Conservation (phyloP, 2,113 vertebrate species). For the Diadophis punctatus region DNA sequence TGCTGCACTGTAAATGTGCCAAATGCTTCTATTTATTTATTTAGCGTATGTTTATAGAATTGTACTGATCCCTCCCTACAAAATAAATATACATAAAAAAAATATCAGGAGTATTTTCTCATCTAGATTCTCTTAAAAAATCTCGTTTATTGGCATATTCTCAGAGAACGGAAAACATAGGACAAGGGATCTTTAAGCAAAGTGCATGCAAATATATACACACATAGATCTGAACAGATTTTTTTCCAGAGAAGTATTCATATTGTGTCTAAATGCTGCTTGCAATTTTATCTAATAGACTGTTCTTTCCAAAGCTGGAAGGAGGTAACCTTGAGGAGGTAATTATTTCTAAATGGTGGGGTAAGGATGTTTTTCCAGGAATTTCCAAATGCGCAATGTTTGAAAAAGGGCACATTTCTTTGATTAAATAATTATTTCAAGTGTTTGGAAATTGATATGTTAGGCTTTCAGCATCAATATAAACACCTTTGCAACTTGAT, state of each 20-base stretch:
- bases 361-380: background rate
- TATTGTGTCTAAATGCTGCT: background rate
- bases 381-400: background rate
- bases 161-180: background rate
- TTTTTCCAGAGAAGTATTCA: background rate
- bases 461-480: background rate
- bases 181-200: background rate
- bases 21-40: background rate
- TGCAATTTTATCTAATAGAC: background rate
- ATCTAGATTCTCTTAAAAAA: background rate
- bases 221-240: background rate
- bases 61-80: background rate
- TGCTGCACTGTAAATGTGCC: background rate
- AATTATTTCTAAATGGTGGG: background rate
- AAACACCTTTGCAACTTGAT: slow-evolving; percentile 24
- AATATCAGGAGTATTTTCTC: background rate
- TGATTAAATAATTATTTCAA: background rate
- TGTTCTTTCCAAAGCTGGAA: background rate
- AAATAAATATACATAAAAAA: background rate
- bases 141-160: background rate
- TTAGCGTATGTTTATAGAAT: background rate
- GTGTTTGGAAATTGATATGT: background rate
- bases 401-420: background rate
- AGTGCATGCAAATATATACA: background rate
- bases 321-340: background rate